Base-by-base conservation (phyloP, 2,888 invertebrate species). In the Xanthorhoe spadicearia region DNA sequence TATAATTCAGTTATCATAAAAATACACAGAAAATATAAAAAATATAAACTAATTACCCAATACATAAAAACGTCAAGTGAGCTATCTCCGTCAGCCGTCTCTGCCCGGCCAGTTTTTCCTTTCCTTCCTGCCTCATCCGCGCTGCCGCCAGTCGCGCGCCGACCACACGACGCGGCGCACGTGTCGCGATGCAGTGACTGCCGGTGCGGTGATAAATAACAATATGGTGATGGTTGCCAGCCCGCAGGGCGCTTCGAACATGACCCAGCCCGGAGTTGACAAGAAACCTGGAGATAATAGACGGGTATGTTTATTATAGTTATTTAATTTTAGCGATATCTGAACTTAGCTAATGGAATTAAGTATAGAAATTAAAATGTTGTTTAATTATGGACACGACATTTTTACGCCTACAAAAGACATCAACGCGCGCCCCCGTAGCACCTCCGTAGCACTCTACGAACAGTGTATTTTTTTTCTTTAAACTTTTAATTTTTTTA, bases 181-280 rank as follows among this genome's bases (percentile, higher is more conserved):
- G 80, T 68, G 43, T 32, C 67, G 69, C 64, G 61, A 82, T 83
- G 84, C 81, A 80, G 84, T 83, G 82, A 83, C 80, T 79, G 70
- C 67, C 66, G 70, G 68, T 72, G 62, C 68, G 62, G 67, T 68
- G 70, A 68, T 59, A 65, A 56, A 60, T 55, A 55, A 64, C 65
- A 84, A 65, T 80, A 92, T 93, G 92, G 92, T 93, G 86, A 92
- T 91, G 68, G 83, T 88, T 62, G 82, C 86, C 52, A 86, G 85
- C 75, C 85, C 83, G 59, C 88, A 86, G 77, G 84, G 83, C 82
- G 82, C 84, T 68, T 71, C 70, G 73, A 87, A 81, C 71, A 88
- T 88, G 88, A 82, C 77, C 65, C 76, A 86, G 58, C 79, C 87
- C 53, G 65, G 65, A 56, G 72, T 71, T 54, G 88, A 90, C 57